A percentile compares a stretch with the other conserved stretches of the same genome.
These are phyloP conservation scores for Merops nubicus DNA, from an alignment of 2,113 vertebrate genomes.

Conservation along the genomic window DNA sequence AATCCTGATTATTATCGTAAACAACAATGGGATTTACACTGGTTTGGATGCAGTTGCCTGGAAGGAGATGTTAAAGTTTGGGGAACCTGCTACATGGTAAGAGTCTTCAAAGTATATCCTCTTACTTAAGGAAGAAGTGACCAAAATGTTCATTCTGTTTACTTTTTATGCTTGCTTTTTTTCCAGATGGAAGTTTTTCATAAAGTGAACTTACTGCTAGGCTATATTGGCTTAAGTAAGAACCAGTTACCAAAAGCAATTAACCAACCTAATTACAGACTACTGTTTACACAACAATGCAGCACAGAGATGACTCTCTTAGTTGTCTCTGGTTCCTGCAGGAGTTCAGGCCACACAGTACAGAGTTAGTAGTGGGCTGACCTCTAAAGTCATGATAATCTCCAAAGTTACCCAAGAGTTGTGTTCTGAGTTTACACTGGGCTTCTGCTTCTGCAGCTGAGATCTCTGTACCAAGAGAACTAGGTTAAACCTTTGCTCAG, in stretches of 20 bases:
- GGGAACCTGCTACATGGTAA: slow-evolving; percentile 79
- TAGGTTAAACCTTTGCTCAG: neutral
- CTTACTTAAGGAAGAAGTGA: neutral
- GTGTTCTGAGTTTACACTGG: neutral
- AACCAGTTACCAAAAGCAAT: neutral
- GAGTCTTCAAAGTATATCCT: neutral
- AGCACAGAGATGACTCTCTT: neutral
- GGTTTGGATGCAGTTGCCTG: slow-evolving; percentile 86
- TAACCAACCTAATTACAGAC: neutral
- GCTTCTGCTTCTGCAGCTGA: neutral
- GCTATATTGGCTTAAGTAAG: neutral
- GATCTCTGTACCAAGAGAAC: neutral
- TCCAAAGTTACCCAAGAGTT: neutral
- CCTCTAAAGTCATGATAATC: neutral
- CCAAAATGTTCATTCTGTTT: neutral
- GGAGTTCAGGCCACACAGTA: neutral
- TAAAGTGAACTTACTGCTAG: neutral
- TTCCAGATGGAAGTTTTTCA: neutral
- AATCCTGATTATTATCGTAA: slow-evolving; percentile 89
- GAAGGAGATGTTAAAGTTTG: slow-evolving; percentile 83
- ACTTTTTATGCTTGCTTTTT: neutral
- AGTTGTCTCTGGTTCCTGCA: neutral
- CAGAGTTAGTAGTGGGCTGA: neutral
- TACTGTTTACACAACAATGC: neutral
- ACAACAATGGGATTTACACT: slow-evolving; percentile 97